Conservation (phyloP, 2,113 vertebrate species). For the Mormyrus lacerda region DNA sequence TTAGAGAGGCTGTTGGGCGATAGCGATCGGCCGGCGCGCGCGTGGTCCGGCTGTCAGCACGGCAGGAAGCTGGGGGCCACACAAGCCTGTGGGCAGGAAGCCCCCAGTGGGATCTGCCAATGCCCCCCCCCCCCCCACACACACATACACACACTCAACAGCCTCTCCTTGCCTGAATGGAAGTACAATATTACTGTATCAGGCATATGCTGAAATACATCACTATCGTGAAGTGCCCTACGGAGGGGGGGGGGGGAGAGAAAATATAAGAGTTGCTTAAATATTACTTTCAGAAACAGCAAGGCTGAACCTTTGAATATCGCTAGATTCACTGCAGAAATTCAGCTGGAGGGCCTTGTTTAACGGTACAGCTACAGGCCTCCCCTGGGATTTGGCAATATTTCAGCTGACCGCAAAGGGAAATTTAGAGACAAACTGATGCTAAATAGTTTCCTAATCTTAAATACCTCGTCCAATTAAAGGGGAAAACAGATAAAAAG, state of each 20-base stretch:
- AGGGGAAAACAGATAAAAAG: not conserved
- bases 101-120: not conserved
- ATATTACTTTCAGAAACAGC: not conserved
- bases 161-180: not conserved
- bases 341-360: not conserved
- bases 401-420: not conserved
- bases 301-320: not conserved
- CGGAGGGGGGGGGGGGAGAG: not conserved
- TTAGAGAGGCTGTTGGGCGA: conserved; percentile 23
- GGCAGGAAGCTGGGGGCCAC: conserved; percentile 18
- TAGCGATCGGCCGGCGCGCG: conserved; percentile 23
- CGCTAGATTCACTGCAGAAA: not conserved
- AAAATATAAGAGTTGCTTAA: not conserved
- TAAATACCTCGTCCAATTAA: not conserved
- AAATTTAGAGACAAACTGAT: not conserved
- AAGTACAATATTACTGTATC: not conserved
- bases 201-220: not conserved
- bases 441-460: not conserved
- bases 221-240: not conserved
- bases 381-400: not conserved
- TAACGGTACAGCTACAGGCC: not conserved
- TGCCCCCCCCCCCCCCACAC: not conserved
- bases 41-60: not conserved
- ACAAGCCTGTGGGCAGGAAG: conserved; percentile 3
- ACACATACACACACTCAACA: conserved; percentile 4